phyloP scores from a whole-genome alignment of 2,113 vertebrate species.

The Trogon melanurus region DNA sequence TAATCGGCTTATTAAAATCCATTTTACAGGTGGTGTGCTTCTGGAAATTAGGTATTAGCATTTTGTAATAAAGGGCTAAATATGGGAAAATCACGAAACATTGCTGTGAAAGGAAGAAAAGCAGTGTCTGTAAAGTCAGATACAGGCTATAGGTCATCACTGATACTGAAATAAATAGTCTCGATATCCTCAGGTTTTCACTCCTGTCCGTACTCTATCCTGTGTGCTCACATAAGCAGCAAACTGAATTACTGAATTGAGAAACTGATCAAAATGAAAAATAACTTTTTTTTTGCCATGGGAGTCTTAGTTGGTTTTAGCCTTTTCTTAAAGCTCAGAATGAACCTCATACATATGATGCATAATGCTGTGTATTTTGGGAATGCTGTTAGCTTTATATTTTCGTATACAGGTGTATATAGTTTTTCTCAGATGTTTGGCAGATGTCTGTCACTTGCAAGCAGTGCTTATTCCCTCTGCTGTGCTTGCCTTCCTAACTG shows the following conservation, averaged over 20 bases:
- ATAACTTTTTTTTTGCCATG: not conserved
- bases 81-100: not conserved
- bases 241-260: not conserved
- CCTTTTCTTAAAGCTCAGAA: not conserved
- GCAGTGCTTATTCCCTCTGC: not conserved
- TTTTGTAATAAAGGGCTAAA: not conserved
- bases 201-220: rapidly evolving
- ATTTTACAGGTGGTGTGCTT: not conserved
- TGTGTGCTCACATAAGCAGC: not conserved
- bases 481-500: not conserved
- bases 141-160: not conserved
- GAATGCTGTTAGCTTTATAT: not conserved
- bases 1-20: not conserved
- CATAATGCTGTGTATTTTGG: not conserved
- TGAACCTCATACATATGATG: not conserved
- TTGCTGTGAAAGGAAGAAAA: not conserved
- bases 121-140: not conserved
- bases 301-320: not conserved
- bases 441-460: not conserved
- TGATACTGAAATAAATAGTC: not conserved
- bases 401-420: rapidly evolving
- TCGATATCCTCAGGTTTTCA: not conserved
- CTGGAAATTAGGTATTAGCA: not conserved
- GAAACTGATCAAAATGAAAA: not conserved
- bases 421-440: not conserved